A percentile compares a stretch with the other conserved stretches of the same genome.
Evolutionary conservation across 1,140 invertebrate species (phyloP).

Genomic region (Papilio xuthus): DNA sequence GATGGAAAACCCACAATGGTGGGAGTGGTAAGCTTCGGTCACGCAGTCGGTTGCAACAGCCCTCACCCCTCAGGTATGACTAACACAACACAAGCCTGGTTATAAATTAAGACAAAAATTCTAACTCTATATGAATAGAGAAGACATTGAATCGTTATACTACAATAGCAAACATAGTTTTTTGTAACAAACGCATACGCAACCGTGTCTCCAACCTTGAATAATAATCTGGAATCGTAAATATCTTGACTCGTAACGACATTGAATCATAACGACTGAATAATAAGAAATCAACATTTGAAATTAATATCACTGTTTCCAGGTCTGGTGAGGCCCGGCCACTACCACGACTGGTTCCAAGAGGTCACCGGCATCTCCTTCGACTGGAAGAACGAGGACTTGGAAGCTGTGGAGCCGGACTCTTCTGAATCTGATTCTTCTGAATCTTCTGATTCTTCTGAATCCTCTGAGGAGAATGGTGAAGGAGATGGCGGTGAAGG

Average conservation of each 20-base stretch:
- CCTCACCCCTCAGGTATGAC: conserved; percentile 53
- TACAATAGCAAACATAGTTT: background rate
- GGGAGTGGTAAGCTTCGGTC: conserved; percentile 80
- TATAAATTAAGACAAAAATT: no score
- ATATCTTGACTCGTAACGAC: background rate
- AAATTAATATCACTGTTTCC: background rate
- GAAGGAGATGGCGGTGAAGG: no score
- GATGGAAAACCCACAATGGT: conserved; percentile 73
- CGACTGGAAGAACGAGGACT: conserved; percentile 51
- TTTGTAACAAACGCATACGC: background rate
- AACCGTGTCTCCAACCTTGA: background rate
- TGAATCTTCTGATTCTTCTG: background rate
- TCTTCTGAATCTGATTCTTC: background rate
- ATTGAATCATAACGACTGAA: background rate
- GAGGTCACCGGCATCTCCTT: conserved; percentile 57
- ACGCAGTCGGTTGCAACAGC: conserved; percentile 74
- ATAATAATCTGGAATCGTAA: background rate
- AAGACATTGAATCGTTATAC: no score
- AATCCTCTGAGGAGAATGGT: no score
- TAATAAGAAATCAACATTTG: background rate
- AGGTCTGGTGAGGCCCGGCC: conserved; percentile 58
- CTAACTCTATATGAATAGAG: no score
- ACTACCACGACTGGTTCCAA: conserved; percentile 58
- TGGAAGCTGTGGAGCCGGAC: conserved; percentile 18
- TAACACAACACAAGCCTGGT: no score